phyloP scores from a whole-genome alignment of 2,113 vertebrate species.

The Dinomys branickii region DNA sequence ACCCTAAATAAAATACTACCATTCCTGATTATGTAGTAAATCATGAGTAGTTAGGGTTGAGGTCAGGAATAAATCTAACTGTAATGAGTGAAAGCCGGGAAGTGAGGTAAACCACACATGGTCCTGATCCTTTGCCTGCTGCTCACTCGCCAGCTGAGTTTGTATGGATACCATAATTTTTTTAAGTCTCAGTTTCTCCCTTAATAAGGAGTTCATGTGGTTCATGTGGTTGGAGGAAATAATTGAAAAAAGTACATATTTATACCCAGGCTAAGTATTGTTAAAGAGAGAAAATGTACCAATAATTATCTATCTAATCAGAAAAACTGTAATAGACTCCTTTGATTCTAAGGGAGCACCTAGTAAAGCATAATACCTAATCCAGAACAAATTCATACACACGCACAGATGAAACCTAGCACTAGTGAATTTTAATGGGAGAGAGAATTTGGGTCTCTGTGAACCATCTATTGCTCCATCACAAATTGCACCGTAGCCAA shows the following conservation, averaged over 20 bases:
- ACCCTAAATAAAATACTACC: constrained; percentile 39
- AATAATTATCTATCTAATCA: background rate
- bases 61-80: background rate
- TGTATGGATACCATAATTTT: background rate
- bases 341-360: background rate
- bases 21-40: background rate
- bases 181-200: background rate
- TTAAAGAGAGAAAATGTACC: background rate
- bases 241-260: background rate
- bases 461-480: background rate
- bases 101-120: background rate
- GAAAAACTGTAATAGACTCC: background rate
- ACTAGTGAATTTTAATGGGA: background rate
- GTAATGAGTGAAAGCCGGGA: background rate
- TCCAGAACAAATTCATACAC: background rate
- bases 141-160: background rate
- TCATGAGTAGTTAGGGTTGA: constrained; percentile 1
- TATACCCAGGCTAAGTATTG: background rate
- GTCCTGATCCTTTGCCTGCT: background rate
- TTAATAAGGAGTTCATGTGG: background rate
- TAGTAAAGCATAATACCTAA: background rate
- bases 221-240: background rate
- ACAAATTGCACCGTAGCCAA: background rate
- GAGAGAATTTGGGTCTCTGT: too few relatives aligned
- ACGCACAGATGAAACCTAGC: background rate